Percentiles rank a stretch among this genome's conserved stretches.
These are phyloP conservation scores for Liparis tanakae DNA, from an alignment of 2,797 vertebrate genomes.

Conservation along the genomic window DNA sequence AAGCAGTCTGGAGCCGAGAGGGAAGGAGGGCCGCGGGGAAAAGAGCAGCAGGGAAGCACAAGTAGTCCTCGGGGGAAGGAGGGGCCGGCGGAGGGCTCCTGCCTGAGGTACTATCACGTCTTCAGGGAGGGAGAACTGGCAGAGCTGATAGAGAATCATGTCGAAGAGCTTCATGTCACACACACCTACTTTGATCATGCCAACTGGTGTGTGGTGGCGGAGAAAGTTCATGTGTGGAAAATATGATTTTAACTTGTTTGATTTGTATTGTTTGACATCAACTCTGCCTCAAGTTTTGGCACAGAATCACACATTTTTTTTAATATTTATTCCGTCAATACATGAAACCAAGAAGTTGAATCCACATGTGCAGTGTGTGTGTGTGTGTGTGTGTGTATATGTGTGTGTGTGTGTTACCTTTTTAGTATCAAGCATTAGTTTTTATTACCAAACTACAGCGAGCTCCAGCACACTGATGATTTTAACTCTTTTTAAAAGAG, in stretches of 20 bases:
- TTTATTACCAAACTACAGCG: conserved; percentile 22
- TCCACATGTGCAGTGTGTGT: conserved; percentile 7
- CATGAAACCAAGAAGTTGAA: conserved; percentile 40
- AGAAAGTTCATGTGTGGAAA: conserved; percentile 80
- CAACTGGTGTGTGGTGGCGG: conserved; percentile 82
- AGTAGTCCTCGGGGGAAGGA: conserved; percentile 57
- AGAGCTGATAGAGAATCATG: conserved; percentile 75
- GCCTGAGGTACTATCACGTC: conserved; percentile 80
- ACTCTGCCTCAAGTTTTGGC: conserved; percentile 53
- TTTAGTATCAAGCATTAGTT: conserved; percentile 5
- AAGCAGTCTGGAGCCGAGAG: conserved; percentile 48
- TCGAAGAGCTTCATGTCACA: conserved; percentile 80
- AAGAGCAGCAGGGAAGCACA: conserved; percentile 60
- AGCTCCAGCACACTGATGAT: conserved; percentile 34
- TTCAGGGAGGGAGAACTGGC: conserved; percentile 83
- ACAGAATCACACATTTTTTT: conserved; percentile 36
- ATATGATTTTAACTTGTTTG: conserved; percentile 64
- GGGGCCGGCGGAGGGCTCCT: conserved; percentile 64
- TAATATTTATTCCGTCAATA: conserved; percentile 50
- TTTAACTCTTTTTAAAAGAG: conserved; percentile 35
- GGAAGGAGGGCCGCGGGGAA: conserved; percentile 12
- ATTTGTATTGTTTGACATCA: conserved; percentile 29
- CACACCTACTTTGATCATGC: conserved; percentile 81
- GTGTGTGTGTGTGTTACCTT: conserved; percentile 3
- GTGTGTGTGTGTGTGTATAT: neutral